A percentile compares a stretch with the other conserved stretches of the same genome.
Evolutionary conservation across 2,113 vertebrate genomes (phyloP).

Genomic region (Acanthisitta chloris): DNA sequence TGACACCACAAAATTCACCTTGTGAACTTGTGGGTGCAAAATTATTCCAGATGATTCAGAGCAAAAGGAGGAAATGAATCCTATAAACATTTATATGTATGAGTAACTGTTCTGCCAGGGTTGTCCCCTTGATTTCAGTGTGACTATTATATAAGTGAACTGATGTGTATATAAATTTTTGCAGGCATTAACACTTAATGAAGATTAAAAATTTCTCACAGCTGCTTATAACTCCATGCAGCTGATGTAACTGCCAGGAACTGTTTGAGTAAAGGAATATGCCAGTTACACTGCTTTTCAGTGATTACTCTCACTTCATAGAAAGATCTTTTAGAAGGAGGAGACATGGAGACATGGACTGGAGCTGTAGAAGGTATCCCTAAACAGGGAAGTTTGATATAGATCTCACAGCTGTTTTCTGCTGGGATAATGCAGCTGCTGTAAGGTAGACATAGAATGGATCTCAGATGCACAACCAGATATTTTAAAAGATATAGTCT

Average conservation of each 20-base stretch:
- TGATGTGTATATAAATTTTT: background rate
- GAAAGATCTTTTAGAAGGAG: background rate
- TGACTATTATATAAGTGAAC: slow-evolving; percentile 2
- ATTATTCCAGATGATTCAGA: slow-evolving; percentile 20
- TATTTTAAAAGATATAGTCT: background rate
- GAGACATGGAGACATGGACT: background rate
- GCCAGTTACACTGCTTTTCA: background rate
- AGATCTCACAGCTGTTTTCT: slow-evolving; percentile 17
- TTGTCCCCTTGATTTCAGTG: background rate
- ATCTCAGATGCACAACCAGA: background rate
- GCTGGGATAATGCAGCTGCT: background rate
- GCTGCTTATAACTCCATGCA: background rate
- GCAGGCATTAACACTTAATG: background rate
- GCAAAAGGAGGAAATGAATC: slow-evolving; percentile 11
- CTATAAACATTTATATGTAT: background rate
- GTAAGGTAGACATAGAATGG: background rate
- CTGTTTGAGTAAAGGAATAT: background rate
- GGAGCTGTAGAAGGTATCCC: background rate
- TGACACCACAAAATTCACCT: background rate
- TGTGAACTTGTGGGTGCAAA: background rate
- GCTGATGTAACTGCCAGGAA: background rate
- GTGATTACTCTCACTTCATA: background rate
- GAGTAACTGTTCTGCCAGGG: slow-evolving; percentile 13
- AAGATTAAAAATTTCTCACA: background rate
- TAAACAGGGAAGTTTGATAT: background rate